Evolutionary conservation across 2,888 invertebrate genomes (phyloP).

Genomic region (Reticulitermes lucifugus): DNA sequence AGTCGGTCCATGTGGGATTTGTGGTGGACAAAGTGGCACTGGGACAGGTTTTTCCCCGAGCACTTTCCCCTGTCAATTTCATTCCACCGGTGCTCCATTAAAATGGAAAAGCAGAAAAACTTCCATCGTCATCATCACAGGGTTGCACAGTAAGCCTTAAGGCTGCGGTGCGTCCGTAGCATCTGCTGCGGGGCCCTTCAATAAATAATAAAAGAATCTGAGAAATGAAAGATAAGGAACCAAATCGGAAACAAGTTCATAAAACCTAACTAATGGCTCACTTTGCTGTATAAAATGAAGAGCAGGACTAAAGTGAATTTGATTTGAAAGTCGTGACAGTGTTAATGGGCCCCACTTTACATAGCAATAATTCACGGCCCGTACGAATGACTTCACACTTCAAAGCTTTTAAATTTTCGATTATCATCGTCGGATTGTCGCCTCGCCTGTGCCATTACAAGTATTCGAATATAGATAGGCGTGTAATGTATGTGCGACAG

Average conservation of each 20-base stretch:
- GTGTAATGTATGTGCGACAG: not conserved
- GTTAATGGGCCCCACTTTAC: not conserved
- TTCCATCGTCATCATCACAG: too few species aligned
- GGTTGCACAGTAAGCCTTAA: too few species aligned
- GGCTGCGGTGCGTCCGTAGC: too few species aligned
- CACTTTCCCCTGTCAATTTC: too few species aligned
- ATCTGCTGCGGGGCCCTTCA: too few species aligned
- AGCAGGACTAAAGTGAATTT: not conserved
- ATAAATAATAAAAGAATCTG: too few species aligned
- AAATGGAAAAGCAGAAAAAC: too few species aligned
- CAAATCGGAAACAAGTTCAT: not conserved
- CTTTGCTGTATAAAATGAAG: not conserved
- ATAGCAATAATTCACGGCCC: conserved; percentile 9
- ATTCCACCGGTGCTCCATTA: too few species aligned
- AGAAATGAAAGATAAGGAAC: not conserved
- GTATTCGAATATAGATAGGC: too few species aligned
- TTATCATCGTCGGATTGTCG: not conserved
- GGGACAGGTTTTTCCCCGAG: too few species aligned
- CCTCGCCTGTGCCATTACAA: not conserved
- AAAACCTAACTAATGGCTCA: not conserved
- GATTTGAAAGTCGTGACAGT: not conserved
- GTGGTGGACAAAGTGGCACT: too few species aligned
- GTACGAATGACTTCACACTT: not conserved
- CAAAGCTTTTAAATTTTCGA: not conserved
- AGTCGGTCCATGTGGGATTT: too few species aligned